Base-by-base conservation (phyloP, 2,797 vertebrate species). In the Notolabrus celidotus region DNA sequence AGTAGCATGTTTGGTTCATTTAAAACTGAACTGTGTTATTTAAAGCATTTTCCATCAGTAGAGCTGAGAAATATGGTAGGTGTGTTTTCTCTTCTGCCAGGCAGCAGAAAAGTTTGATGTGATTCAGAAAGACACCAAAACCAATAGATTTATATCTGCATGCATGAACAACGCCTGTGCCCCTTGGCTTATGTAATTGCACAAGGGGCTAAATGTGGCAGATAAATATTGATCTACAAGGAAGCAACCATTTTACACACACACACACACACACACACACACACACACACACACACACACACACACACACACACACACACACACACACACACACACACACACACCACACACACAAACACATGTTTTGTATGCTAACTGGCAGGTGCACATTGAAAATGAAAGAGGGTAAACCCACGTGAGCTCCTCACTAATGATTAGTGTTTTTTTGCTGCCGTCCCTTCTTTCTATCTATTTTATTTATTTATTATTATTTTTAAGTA, bases 171-270 rank as follows among this genome's bases (percentile, higher is more conserved):
- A 72, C 60, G 5, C 31, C 47, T 31, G 34, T 34, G 59, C 29
- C 12, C 46, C 25, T 33, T 34, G 36, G 56, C 43, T 41, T 68
- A 67, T 78, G 50, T 70, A 65, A 85, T 77, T 64, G 61, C 33
- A 75, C 38, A 16, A 78, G 52, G 58, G 68, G 45, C 47, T 38
- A 51, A 77, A 77, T 65, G 29, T 73, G 39, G 19, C 4, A 7
- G 42, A 49, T 23, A 51, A 38, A 36, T 69, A 81, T 79, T 73
- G 78, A 82, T 80, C 76, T 65, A 53, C 2, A 38, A 72, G 53
- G 52, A 65, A 27, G 10, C 27, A 62, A 62, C 54, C 4, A 31
- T 74, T 79, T 81, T 71, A 6, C 51, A 79, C 57, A 56, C 53
- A 53, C 23, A 41, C 47, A 54, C 33, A 36, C 25, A 46, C 49